phyloP scores from a whole-genome alignment of 2,797 vertebrate genomes.

The Chloroceryle inda region DNA sequence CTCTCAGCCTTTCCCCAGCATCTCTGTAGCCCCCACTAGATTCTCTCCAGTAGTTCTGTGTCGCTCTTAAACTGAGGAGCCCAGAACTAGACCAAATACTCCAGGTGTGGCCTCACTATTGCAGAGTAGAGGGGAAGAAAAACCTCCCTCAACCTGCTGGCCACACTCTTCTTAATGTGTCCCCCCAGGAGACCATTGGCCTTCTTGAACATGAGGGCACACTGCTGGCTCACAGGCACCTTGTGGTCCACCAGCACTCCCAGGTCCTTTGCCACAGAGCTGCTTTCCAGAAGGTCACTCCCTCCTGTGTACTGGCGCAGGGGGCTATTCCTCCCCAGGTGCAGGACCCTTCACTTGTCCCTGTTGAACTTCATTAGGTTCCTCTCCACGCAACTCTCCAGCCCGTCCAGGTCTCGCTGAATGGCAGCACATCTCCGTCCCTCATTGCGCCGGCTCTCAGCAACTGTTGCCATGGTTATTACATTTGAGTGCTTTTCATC shows the following conservation, averaged over 20 bases:
- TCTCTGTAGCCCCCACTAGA: too few relatives aligned
- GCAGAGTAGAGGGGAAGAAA: background rate
- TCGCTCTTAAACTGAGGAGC: background rate
- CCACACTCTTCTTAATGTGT: background rate
- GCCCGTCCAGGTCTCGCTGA: background rate
- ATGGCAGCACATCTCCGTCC: background rate
- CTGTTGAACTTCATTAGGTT: background rate
- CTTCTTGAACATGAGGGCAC: background rate
- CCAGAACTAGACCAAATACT: background rate
- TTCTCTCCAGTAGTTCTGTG: too few relatives aligned
- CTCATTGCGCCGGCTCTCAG: background rate
- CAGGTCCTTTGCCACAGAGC: background rate
- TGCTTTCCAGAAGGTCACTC: background rate
- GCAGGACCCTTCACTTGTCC: background rate
- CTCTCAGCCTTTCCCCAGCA: too few relatives aligned
- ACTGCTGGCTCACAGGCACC: background rate
- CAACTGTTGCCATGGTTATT: slow-evolving; percentile 77
- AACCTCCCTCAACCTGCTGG: background rate
- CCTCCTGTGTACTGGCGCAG: background rate
- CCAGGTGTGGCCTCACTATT: background rate
- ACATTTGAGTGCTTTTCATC: slow-evolving; percentile 55
- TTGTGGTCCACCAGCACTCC: background rate
- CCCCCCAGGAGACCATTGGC: background rate
- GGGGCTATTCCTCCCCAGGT: background rate
- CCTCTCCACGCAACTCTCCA: background rate